Percentiles rank a stretch among this genome's conserved stretches.
These are phyloP conservation scores for Camelus dromedarius DNA, from an alignment of 2,113 vertebrate genomes.

Conservation along the genomic window DNA sequence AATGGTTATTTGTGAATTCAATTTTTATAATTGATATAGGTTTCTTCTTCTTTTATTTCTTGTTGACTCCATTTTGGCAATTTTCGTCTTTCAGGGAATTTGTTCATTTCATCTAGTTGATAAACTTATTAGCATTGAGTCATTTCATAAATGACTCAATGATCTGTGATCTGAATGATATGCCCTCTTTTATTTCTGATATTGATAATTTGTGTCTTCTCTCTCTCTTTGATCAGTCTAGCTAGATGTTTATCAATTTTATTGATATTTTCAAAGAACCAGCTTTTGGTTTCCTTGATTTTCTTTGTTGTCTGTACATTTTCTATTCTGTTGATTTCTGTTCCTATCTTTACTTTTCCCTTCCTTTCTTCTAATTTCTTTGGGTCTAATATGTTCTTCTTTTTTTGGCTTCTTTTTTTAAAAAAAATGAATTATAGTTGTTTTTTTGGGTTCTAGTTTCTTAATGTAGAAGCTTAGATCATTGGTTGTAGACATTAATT, in stretches of 20 bases:
- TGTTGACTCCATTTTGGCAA: not conserved
- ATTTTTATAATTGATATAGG: not conserved
- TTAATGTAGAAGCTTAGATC: slow-evolving; percentile 18
- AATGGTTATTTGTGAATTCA: slow-evolving; percentile 4
- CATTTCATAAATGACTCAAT: not conserved
- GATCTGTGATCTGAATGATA: not conserved
- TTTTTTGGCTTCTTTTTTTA: not conserved
- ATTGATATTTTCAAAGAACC: slow-evolving; percentile 48
- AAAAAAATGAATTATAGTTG: not conserved
- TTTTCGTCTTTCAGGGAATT: slow-evolving; percentile 26
- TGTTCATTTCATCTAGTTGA: slow-evolving; percentile 13
- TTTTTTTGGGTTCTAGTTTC: not conserved
- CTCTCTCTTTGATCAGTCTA: slow-evolving; percentile 7
- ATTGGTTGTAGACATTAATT: slow-evolving; percentile 29
- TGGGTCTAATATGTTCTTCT: not conserved
- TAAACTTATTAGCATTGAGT: not conserved
- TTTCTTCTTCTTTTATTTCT: slow-evolving; percentile 25
- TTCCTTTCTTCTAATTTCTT: not conserved
- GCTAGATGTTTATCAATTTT: slow-evolving; percentile 10
- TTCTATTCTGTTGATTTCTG: slow-evolving; percentile 49
- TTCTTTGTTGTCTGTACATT: slow-evolving; percentile 13
- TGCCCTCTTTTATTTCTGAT: slow-evolving; percentile 2
- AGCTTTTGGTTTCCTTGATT: slow-evolving; percentile 16
- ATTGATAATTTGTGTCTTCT: not conserved
- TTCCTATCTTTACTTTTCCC: not conserved